Base-by-base conservation (phyloP, 2,888 invertebrate species). In the Cremastobaeus sp. region DNA sequence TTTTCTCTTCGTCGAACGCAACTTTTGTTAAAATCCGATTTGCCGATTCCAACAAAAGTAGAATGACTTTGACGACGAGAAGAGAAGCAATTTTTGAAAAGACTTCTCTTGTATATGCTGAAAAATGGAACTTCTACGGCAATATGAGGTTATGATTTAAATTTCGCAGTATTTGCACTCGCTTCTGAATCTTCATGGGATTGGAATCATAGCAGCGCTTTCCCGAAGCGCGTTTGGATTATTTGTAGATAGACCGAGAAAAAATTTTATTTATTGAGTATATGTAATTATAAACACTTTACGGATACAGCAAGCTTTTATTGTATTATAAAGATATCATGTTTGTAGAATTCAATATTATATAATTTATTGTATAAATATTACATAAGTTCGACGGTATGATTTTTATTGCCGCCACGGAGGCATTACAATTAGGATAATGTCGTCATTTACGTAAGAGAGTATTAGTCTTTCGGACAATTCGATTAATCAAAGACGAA, bases 241-340 rank as follows among this genome's bases (percentile, higher is more conserved):
- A 50, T 60, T 74, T 74, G 69, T 74, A 74, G 74, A 74, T 70
- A 69, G 59, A 37, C 39, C 30, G n/a, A n/a, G 43, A 59, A 28
- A 5, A 65, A 71, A 65, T 57, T 65, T 65, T 71, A 64, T 71
- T 71, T 71, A 74, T 68, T 52, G 17, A 64, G 39, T 41, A 54
- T 28, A 25, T 65, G 74, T 74, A 70, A 74, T 65, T 70, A 66
- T 50, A 70, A 59, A 48, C 54, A 55, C 41, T 64, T 60, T 59
- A 55, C 32, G 28, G 28, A 50, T 54, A 65, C 65, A 59, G 15
- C n/a, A 65, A 57, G 55, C 55, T 41, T 74, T 60, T 59, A 69
- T 68, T 74, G 74, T 74, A 74, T 21, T 65, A 74, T 74, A 74
- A 47, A 43, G 48, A 43, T 32, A n/a, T 57, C 20, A 34, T 57